Conservation (phyloP, 2,888 invertebrate genomes). For the Acronicta leporina region DNA sequence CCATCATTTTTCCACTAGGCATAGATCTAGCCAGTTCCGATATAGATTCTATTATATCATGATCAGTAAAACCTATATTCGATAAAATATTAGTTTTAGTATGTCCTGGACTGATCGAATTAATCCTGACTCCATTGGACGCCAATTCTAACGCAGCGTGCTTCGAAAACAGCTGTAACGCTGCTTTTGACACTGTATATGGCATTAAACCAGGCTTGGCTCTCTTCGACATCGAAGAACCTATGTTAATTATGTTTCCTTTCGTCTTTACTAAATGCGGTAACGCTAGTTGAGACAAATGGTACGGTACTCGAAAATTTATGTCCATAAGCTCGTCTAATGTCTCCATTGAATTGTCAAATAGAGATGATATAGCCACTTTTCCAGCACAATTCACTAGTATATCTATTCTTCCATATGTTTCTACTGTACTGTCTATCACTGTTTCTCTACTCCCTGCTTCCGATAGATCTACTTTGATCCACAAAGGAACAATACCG, state of each 20-base stretch:
- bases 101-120: slow-evolving; percentile 67
- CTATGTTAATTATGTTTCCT: slow-evolving; percentile 71
- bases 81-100: slow-evolving; percentile 65
- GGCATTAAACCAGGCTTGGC: slow-evolving; percentile 64
- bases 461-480: slow-evolving; percentile 61
- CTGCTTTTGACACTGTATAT: slow-evolving; percentile 65
- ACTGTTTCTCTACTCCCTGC: slow-evolving; percentile 65
- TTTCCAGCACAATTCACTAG: slow-evolving; percentile 70
- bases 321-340: slow-evolving; percentile 71
- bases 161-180: slow-evolving; percentile 64
- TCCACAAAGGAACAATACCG: slow-evolving; percentile 54
- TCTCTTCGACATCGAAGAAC: slow-evolving; percentile 62
- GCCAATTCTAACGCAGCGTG: slow-evolving; percentile 66
- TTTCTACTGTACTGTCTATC: slow-evolving; percentile 63
- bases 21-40: slow-evolving; percentile 45
- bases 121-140: slow-evolving; percentile 68
- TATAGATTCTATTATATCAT: slow-evolving; percentile 48
- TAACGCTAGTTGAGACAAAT: slow-evolving; percentile 64
- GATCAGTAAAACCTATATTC: slow-evolving; percentile 56
- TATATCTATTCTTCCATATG: slow-evolving; percentile 67
- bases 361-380: slow-evolving; percentile 60
- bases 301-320: slow-evolving; percentile 69
- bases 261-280: slow-evolving; percentile 69
- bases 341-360: slow-evolving; percentile 62
- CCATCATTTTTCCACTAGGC: slow-evolving; percentile 62